Evolutionary conservation across 2,888 invertebrate species (phyloP), one percentile per base, ranked within the genome.

Genomic region (Drosophila nr. fundita): DNA sequence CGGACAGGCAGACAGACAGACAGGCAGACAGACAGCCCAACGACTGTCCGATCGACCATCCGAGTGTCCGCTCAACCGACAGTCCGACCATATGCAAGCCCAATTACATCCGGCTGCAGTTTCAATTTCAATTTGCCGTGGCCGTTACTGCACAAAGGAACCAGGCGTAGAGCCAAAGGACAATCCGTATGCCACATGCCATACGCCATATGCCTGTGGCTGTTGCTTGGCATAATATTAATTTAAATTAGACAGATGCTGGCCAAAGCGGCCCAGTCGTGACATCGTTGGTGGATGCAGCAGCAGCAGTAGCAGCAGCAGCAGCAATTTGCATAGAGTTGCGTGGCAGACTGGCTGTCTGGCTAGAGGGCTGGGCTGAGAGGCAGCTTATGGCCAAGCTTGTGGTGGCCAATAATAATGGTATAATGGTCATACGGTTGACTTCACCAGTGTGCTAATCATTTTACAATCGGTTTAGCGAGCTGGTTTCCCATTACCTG

Each of bases 91-190:
- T 83, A 87, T 85, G 89, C 87, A 88, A 75, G 82, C 85, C 84
- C 89, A 87, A 87, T 90, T 89, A 87, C 87, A 90, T 90, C 87
- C 87, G 87, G 90, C 89, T 89, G 89, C 87, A 90, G 86, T 89
- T 87, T 86, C 89, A 88, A 86, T 90, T 86, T 90, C 90, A 86
- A 90, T 90, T 90, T 86, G 73, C 78, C 73, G 53, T 73, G 66
- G 34, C 60, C 69, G 30, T 49, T 40, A 15, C 27, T 11, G 70
- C 55, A 68, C 68, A 69, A 68, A 49, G 68, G 34, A 57, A 2
- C 38, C 49, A 32, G 48, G 32, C 68, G 57, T 21, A n/a, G 66
- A 29, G 52, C 72, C 48, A 67, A 66, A 70, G 68, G 73, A 72
- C 82, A 79, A 68, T 63, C 50, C 80, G 66, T 63, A 54, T 58